Base-by-base conservation (phyloP, 2,797 vertebrate genomes). In the Luscinia megarhynchos region DNA sequence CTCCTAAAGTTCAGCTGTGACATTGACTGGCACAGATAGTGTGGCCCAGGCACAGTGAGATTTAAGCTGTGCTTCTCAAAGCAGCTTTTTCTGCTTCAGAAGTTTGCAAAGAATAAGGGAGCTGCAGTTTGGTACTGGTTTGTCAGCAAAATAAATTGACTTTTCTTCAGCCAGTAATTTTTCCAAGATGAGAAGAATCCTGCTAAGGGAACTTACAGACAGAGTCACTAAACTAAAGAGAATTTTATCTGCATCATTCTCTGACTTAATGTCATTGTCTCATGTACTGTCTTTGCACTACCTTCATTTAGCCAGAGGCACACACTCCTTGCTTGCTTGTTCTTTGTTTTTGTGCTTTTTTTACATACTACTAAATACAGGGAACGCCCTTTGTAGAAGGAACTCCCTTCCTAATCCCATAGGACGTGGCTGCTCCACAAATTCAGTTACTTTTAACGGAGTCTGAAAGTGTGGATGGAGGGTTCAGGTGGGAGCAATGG, bases 371-470 rank as follows among this genome's bases (percentile, higher is more conserved):
- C 82, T 76, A 20, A 63, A 24, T 32, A 11, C 26, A 79, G 79
- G 79, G 79, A 93, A 95, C 36, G 0, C 93, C 93, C 73, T 90
- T 45, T 75, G 62, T 15, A 81, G 80, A 55, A 95, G 93, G 79
- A 94, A 84, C 82, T 93, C 84, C 93, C 87, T 93, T 95, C 91
- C 89, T 79, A 90, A 70, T 79, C 82, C 84, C 77, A 48, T 32
- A 50, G 82, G 84, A 82, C 2, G 1, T 81, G 76, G 62, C 62
- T n/a, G 27, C 63, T 91, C 59, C 85, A 86, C 76, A 82, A 43
- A 92, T 43, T 50, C 68, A 29, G 11, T 15, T 57, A 26, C 38
- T 90, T 75, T 78, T 72, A 64, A 72, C 74, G 48, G 57, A 51
- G 36, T 54, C 40, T 62, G 54, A 59, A 62, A 62, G 27, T 38